phyloP scores from a whole-genome alignment of 2,888 invertebrate genomes.

The Drosophila buzzatii region DNA sequence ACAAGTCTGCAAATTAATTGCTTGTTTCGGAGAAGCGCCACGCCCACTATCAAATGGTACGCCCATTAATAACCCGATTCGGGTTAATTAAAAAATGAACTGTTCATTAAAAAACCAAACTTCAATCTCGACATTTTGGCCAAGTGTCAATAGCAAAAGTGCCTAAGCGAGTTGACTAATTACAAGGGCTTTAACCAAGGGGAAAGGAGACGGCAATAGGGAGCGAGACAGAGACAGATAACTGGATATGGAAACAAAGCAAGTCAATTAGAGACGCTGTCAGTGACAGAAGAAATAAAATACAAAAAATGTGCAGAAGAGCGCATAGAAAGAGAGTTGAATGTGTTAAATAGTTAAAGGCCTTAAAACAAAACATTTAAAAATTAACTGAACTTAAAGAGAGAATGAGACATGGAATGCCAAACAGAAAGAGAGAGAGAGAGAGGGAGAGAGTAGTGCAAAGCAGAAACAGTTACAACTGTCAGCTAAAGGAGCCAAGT shows the following conservation, averaged over 20 bases:
- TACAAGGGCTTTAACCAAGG: conserved; percentile 46
- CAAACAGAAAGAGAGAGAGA: background rate
- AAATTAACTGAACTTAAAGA: conserved; percentile 40
- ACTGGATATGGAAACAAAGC: conserved; percentile 41
- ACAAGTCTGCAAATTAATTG: background rate
- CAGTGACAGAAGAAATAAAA: conserved; percentile 53
- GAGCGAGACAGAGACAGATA: conserved; percentile 10
- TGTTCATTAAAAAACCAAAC: conserved; percentile 33
- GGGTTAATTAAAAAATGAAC: conserved; percentile 19
- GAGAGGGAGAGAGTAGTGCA: conserved; percentile 15
- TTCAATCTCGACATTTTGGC: conserved; percentile 25
- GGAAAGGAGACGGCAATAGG: conserved; percentile 8
- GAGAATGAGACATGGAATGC: background rate
- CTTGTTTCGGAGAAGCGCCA: background rate
- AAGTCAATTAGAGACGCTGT: conserved; percentile 70
- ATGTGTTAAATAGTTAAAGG: conserved; percentile 52
- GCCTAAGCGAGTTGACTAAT: conserved; percentile 67
- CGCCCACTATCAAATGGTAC: conserved; percentile 1
- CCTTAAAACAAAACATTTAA: conserved; percentile 51
- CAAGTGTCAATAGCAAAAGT: conserved; percentile 69
- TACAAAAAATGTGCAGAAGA: conserved; percentile 3
- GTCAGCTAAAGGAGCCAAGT: conserved; percentile 76
- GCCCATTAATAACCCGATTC: conserved; percentile 42
- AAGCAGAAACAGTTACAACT: conserved; percentile 75
- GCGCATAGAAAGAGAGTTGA: background rate